These are phyloP conservation scores for Sesamia inferens DNA, from an alignment of 2,888 invertebrate genomes.

Conservation along the genomic window DNA sequence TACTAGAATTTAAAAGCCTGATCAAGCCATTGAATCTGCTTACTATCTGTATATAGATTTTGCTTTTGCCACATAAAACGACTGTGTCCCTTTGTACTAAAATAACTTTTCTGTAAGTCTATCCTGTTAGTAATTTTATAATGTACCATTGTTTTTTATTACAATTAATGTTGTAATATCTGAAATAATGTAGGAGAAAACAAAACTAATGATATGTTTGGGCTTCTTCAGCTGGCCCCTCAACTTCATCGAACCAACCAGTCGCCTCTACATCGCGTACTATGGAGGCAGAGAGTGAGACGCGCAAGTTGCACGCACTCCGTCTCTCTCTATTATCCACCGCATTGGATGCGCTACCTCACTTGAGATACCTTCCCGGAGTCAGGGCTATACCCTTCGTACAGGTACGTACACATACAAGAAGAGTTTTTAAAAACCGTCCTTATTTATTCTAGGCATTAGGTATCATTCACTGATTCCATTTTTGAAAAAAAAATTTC, in stretches of 20 bases:
- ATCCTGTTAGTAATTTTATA: neutral
- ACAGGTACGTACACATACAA: constrained; percentile 91
- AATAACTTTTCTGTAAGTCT: neutral
- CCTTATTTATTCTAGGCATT: too few relatives aligned
- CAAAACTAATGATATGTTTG: neutral
- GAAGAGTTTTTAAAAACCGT: too few relatives aligned
- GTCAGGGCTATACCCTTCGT: constrained; percentile 97
- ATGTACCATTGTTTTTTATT: neutral
- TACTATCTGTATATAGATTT: too few relatives aligned
- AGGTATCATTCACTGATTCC: too few relatives aligned
- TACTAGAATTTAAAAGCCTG: too few relatives aligned
- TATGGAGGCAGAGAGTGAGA: constrained; percentile 83
- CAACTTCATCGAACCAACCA: constrained; percentile 78
- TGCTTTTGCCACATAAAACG: too few relatives aligned
- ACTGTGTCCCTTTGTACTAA: too few relatives aligned
- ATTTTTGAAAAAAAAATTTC: too few relatives aligned
- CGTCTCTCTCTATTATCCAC: constrained; percentile 93
- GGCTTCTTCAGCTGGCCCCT: constrained; percentile 74
- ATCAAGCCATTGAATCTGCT: too few relatives aligned
- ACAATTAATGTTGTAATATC: neutral
- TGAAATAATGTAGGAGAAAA: neutral
- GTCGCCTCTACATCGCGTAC: constrained; percentile 79
- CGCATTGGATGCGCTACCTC: constrained; percentile 94
- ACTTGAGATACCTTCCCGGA: constrained; percentile 94
- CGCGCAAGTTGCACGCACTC: constrained; percentile 91